Base-by-base conservation (phyloP, 2,888 invertebrate species). In the Lasioglossum malachurum region DNA sequence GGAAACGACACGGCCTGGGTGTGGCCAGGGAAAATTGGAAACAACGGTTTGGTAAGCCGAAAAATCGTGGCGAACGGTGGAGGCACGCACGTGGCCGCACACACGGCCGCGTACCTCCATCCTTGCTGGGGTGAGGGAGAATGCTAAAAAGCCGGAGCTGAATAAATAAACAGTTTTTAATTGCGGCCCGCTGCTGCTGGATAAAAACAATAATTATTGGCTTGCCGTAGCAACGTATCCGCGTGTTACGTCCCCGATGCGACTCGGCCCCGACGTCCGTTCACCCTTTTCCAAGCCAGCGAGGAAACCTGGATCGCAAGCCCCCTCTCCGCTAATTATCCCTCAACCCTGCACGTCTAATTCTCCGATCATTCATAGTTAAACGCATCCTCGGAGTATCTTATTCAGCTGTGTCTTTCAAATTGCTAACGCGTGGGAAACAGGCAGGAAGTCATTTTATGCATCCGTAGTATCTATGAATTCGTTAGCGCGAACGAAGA, bases 91-190 rank as follows among this genome's bases (percentile, higher is more conserved):
- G 75, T 31, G 74, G 41, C 7, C 78, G 49, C 85, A 71, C 86
- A 57, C 88, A 75, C 86, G 76, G 38, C 27, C 78, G 77, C 83
- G 78, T 84, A 83, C 78, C 64, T 69, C 80, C 60, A 53, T 53
- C 74, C 84, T 79, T 83, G 82, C 83, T 71, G 83, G 87, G 84
- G 91, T 83, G 90, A 83, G 91, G 85, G 91, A 92, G 92, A 93
- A 93, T 93, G 93, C 93, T 94, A 95, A 95, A 95, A 95, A 94
- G 94, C 94, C 93, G 92, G 88, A 91, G 88, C 93, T 95, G 95
- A 95, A 95, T 95, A 95, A 95, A 95, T 95, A 95, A 95, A 95
- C 95, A 95, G 94, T 95, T 95, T 95, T 95, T 95, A 95, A 95
- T 95, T 95, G 94, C 94, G 93, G 92, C 93, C 93, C 92, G 93